These are phyloP conservation scores for Asbolus verrucosus DNA, from an alignment of 1,140 invertebrate genomes.

Conservation along the genomic window DNA sequence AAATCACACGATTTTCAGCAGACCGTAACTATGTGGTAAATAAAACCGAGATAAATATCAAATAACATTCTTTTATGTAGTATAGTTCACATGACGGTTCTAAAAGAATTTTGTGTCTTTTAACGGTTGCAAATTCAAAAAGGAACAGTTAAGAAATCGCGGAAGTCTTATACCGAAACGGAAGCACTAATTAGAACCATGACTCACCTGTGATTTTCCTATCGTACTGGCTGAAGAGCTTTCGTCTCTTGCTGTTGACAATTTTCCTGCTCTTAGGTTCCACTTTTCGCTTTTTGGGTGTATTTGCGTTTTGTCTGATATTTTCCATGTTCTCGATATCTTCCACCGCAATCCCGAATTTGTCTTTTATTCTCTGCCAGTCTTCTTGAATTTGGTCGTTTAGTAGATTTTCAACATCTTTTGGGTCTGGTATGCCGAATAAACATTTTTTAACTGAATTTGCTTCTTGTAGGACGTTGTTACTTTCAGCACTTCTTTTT, in stretches of 20 bases:
- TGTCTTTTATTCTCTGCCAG: constrained; percentile 21
- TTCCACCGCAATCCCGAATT: constrained; percentile 66
- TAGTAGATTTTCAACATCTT: constrained; percentile 20
- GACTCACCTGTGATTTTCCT: constrained; percentile 37
- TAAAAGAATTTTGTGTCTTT: background rate
- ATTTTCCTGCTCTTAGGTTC: background rate
- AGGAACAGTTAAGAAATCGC: constrained; percentile 2
- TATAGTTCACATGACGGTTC: background rate
- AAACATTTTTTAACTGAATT: constrained; percentile 19
- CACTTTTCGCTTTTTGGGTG: constrained; percentile 13
- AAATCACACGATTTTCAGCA: constrained; percentile 40
- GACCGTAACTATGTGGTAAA: constrained; percentile 37
- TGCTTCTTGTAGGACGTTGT: constrained; percentile 1
- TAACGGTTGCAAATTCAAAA: constrained; percentile 6
- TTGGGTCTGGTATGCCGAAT: constrained; percentile 1
- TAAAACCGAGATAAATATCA: constrained; percentile 32
- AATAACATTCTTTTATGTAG: constrained; percentile 9
- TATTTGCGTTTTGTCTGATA: background rate
- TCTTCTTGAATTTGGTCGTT: constrained; percentile 30
- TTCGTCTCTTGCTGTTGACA: background rate
- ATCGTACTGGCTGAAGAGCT: constrained; percentile 2
- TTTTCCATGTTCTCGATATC: constrained; percentile 61
- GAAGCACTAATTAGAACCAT: constrained; percentile 9
- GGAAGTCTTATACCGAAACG: background rate
- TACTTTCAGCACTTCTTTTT: background rate